Conservation (phyloP, 2,888 invertebrate genomes). For the Aradus depressus region DNA sequence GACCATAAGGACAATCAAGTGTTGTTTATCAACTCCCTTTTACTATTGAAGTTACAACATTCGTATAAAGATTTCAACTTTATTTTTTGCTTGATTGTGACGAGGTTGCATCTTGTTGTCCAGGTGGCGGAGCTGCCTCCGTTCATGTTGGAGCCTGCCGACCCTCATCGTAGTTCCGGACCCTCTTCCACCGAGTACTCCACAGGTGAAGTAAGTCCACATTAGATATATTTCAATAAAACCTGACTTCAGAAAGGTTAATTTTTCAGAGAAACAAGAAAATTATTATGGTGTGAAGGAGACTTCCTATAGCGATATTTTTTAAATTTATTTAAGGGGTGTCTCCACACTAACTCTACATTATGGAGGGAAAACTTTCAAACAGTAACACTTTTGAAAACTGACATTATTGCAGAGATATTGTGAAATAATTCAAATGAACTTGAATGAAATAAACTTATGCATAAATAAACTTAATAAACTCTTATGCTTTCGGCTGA, state of each 20-base stretch:
- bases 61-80: too few species aligned
- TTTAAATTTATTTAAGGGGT: not conserved
- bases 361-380: too few species aligned
- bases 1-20: too few species aligned
- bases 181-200: slow-evolving; percentile 28
- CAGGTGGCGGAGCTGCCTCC: slow-evolving; percentile 62
- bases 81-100: not conserved
- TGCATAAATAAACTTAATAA: too few species aligned
- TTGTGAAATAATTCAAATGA: too few species aligned
- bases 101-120: slow-evolving; percentile 12
- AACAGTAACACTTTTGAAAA: too few species aligned
- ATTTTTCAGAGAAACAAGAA: not conserved
- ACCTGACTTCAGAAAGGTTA: not conserved
- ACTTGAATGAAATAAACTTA: too few species aligned
- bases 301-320: not conserved
- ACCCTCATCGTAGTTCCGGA: slow-evolving; percentile 28
- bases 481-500: too few species aligned
- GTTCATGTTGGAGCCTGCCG: slow-evolving; percentile 52
- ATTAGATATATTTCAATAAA: not conserved
- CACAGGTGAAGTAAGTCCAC: slow-evolving; percentile 24
- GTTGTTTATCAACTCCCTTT: not conserved
- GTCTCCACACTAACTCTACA: not conserved
- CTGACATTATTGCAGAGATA: too few species aligned
- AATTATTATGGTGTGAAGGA: not conserved
- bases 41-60: not conserved